phyloP scores from a whole-genome alignment of 92 coral and sea anemone genomes.

The Zoanthus gigantus region DNA sequence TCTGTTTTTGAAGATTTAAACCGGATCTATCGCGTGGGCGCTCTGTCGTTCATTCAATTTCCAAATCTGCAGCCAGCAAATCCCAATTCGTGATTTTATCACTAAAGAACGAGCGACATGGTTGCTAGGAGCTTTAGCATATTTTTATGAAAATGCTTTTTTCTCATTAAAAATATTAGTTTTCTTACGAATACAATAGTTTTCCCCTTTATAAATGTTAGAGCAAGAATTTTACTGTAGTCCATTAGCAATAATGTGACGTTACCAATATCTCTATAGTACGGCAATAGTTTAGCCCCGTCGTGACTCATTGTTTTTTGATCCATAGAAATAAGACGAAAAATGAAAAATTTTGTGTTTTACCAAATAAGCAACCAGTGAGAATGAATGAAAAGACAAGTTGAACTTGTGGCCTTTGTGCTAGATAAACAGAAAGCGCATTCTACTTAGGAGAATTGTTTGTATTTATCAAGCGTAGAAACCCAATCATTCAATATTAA shows the following conservation, averaged over 20 bases:
- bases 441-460: conserved; percentile 26
- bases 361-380: background rate
- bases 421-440: background rate
- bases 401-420: background rate
- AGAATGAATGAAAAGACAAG: background rate
- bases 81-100: background rate
- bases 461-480: conserved; percentile 27
- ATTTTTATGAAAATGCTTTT: conserved; percentile 24
- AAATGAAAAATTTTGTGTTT: background rate
- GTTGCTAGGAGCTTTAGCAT: conserved; percentile 22
- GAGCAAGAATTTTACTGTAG: conserved; percentile 8
- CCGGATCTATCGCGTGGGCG: conserved; percentile 49
- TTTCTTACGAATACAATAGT: conserved; percentile 12
- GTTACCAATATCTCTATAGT: background rate
- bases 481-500: conserved; percentile 20
- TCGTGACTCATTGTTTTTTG: background rate
- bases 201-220: conserved; percentile 9
- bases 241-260: conserved; percentile 17
- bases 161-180: conserved; percentile 37
- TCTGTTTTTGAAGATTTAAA: conserved; percentile 24
- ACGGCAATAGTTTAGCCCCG: too few species aligned
- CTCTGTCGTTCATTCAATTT: background rate
- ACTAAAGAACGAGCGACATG: background rate
- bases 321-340: background rate
- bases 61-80: background rate